A percentile compares a stretch with the other conserved stretches of the same genome.
These are phyloP conservation scores for Achatina immaculata DNA, from an alignment of 1,140 invertebrate species.

Conservation along the genomic window DNA sequence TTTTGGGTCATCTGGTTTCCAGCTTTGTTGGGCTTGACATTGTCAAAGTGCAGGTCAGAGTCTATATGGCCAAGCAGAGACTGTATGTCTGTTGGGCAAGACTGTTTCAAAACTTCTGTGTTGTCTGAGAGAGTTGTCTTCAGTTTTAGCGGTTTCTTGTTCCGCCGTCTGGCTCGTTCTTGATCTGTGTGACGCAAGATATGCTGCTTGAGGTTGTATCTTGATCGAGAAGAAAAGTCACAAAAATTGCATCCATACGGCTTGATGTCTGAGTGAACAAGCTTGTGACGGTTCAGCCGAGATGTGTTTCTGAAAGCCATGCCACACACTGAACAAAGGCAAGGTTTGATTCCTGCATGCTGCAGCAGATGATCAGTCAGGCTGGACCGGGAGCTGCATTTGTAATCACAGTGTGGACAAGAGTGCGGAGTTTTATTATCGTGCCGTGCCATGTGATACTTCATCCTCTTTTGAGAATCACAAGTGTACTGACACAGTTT, in stretches of 20 bases:
- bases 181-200: conserved; percentile 16
- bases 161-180: not conserved
- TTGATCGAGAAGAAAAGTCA: conserved; percentile 24
- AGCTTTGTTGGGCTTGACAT: not conserved
- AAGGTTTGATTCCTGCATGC: conserved; percentile 23
- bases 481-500: conserved; percentile 14
- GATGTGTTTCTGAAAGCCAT: conserved; percentile 20
- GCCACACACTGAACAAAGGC: conserved; percentile 15
- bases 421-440: conserved; percentile 20
- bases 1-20: not conserved
- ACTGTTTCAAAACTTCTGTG: not conserved
- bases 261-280: conserved; percentile 20
- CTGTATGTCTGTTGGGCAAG: not conserved
- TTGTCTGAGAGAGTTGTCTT: not conserved
- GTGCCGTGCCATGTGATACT: conserved; percentile 27
- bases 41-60: not conserved
- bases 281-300: conserved; percentile 16
- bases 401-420: conserved; percentile 30
- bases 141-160: not conserved
- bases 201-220: conserved; percentile 26
- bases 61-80: not conserved
- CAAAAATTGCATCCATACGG: conserved; percentile 12
- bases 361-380: conserved; percentile 5
- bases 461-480: conserved; percentile 24
- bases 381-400: conserved; percentile 29